Conservation (phyloP, 2,797 vertebrate species). For the Eupleurogrammus muticus region DNA sequence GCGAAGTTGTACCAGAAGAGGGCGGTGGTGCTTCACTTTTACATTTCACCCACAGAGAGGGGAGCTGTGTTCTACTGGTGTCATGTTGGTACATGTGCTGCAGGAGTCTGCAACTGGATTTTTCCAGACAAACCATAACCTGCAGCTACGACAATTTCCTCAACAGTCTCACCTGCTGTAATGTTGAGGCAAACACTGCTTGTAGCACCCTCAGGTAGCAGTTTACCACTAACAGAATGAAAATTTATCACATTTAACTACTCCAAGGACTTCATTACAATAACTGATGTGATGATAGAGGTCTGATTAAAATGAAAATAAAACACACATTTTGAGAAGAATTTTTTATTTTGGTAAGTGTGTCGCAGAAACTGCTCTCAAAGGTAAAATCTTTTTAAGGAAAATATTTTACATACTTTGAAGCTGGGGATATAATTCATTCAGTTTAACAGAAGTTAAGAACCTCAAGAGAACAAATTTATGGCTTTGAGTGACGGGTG, state of each 20-base stretch:
- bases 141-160: conserved; percentile 49
- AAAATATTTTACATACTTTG: not conserved
- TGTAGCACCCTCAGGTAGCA: conserved; percentile 2
- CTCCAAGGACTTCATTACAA: not conserved
- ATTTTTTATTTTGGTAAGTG: not conserved
- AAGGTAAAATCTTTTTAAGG: not conserved
- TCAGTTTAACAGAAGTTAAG: not conserved
- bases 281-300: not conserved
- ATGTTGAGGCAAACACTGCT: not conserved
- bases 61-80: not conserved
- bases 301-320: not conserved
- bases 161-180: conserved; percentile 1
- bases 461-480: not conserved
- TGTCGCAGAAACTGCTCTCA: not conserved
- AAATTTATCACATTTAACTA: not conserved
- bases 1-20: conserved; percentile 45
- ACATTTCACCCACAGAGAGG: too few species aligned
- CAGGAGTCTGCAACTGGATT: not conserved
- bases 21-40: conserved; percentile 42
- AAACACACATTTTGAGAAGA: too few species aligned
- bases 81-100: conserved; percentile 43
- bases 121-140: conserved; percentile 39
- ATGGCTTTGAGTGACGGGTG: conserved; percentile 12
- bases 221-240: not conserved
- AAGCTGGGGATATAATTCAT: not conserved